Conservation (phyloP, 2,797 vertebrate genomes). For the Platalea minor region DNA sequence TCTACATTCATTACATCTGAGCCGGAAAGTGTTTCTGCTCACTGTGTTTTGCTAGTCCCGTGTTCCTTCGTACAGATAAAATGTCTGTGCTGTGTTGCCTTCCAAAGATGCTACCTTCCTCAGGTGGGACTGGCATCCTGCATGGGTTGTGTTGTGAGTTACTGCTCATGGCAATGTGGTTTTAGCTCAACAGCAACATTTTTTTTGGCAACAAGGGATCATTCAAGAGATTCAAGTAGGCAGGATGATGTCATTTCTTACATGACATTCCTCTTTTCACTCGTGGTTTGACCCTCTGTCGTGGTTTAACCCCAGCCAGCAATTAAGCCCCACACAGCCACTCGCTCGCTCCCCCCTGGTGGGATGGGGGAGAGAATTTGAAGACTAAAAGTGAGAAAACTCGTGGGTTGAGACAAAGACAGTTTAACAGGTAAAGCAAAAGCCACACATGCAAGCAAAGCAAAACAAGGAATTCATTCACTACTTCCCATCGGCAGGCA, state of each 20-base stretch:
- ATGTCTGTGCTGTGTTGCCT: not conserved
- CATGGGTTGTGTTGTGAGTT: not conserved
- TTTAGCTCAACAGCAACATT: not conserved
- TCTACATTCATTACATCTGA: not conserved
- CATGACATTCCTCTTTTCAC: not conserved
- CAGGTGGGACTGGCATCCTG: not conserved
- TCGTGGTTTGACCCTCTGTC: not conserved
- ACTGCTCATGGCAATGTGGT: not conserved
- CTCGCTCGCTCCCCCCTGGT: no score
- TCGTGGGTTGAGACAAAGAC: no score
- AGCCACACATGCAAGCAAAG: no score
- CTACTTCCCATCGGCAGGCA: no score
- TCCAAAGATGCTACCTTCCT: not conserved
- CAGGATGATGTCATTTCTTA: not conserved
- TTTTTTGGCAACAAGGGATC: not conserved
- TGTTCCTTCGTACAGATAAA: not conserved
- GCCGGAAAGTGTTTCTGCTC: not conserved
- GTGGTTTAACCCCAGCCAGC: no score
- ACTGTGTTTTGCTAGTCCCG: accelerated
- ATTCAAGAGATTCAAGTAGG: not conserved
- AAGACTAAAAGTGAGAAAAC: no score
- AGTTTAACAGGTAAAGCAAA: no score
- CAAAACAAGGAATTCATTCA: no score
- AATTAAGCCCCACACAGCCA: no score
- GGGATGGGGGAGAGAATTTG: no score